A percentile compares a stretch with the other conserved stretches of the same genome.
Evolutionary conservation across 64 coral and sea anemone genomes (phyloP).

Genomic region (Hydrozoanthus tunicans): DNA sequence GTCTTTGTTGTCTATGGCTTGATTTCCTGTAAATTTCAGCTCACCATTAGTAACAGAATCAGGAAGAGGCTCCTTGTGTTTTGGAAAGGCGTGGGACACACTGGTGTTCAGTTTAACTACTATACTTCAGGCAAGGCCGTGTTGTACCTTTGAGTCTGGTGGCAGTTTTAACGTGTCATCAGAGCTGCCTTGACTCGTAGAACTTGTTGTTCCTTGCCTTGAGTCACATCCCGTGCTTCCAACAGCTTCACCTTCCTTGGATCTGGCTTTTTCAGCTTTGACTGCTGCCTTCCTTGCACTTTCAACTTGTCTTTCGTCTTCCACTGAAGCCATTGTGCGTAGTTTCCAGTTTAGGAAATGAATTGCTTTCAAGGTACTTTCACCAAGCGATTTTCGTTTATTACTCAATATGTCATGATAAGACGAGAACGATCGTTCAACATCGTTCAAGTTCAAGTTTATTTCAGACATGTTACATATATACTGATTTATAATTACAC

Average conservation of each 20-base stretch:
- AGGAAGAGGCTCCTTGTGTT: neutral
- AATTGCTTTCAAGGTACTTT: slow-evolving; percentile 55
- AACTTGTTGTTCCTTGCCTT: slow-evolving; percentile 5
- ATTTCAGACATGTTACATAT: too few species aligned
- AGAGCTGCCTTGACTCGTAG: neutral
- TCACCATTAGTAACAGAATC: neutral
- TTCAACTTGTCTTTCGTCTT: slow-evolving; percentile 54
- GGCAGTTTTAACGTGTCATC: slow-evolving; percentile 1
- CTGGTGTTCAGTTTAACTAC: slow-evolving; percentile 5
- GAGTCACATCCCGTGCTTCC: slow-evolving; percentile 8
- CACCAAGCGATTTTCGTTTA: slow-evolving; percentile 45
- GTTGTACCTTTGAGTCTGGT: neutral
- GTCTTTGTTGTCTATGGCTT: slow-evolving; percentile 4
- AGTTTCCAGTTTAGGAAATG: slow-evolving; percentile 74
- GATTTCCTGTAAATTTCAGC: slow-evolving; percentile 21
- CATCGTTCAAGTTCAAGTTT: slow-evolving; percentile 45
- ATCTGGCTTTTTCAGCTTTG: slow-evolving; percentile 12
- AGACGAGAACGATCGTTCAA: slow-evolving; percentile 62
- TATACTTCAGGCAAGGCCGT: neutral
- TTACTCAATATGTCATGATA: slow-evolving; percentile 58
- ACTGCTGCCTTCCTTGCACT: slow-evolving; percentile 37
- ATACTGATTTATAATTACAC: too few species aligned
- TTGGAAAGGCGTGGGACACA: slow-evolving; percentile 7
- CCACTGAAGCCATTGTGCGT: neutral
- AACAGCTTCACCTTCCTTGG: slow-evolving; percentile 21